phyloP scores from a whole-genome alignment of 2,888 invertebrate genomes.

The Watsonalla binaria region DNA sequence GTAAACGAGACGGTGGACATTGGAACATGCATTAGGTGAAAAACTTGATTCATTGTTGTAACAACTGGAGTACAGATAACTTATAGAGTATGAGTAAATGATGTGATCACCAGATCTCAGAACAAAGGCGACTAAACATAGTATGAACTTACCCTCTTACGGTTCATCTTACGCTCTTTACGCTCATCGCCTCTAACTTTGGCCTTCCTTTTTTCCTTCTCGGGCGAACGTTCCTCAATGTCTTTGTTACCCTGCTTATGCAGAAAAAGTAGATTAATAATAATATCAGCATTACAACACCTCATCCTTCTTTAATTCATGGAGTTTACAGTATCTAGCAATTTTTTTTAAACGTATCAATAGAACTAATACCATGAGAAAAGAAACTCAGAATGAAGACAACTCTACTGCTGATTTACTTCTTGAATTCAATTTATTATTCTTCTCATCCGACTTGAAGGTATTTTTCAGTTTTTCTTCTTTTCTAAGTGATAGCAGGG shows the following conservation, averaged over 20 bases:
- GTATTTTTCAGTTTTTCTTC: neutral
- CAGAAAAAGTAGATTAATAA: conserved; percentile 42
- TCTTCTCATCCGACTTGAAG: neutral
- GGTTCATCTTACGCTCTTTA: conserved; percentile 88
- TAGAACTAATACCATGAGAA: conserved; percentile 28
- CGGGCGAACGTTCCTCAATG: conserved; percentile 79
- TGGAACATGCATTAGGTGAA: no score
- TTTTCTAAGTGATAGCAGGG: neutral
- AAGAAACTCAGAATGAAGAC: conserved; percentile 53
- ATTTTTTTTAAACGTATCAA: neutral
- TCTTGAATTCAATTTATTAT: conserved; percentile 1
- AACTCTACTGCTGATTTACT: conserved; percentile 9
- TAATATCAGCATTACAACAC: conserved; percentile 6
- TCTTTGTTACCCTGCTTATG: conserved; percentile 76
- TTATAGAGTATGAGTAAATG: neutral
- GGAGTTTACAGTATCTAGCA: neutral
- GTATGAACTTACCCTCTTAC: conserved; percentile 82
- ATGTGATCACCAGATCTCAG: neutral
- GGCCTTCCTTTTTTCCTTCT: conserved; percentile 87
- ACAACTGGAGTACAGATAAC: no score
- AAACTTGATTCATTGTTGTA: no score
- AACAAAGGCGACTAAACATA: neutral
- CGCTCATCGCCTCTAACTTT: conserved; percentile 76
- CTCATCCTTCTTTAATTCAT: conserved; percentile 10
- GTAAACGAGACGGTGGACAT: no score